These are phyloP conservation scores for Cyphomyrus plagiostoma DNA, from an alignment of 2,113 vertebrate species.

Conservation along the genomic window DNA sequence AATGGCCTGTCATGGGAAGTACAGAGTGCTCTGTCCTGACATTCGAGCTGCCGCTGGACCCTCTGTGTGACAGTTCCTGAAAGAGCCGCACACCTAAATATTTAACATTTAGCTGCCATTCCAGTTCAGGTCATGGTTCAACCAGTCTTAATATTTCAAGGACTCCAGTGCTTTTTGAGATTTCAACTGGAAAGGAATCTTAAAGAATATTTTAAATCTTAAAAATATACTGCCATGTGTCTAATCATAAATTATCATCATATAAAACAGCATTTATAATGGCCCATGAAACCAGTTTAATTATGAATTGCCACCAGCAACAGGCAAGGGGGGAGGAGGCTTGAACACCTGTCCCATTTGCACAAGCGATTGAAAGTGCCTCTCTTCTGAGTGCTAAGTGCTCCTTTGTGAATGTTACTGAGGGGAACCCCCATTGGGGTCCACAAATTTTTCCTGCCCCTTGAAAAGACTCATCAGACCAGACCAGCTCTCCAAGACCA, in stretches of 20 bases:
- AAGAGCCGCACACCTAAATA: not conserved
- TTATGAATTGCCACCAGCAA: not conserved
- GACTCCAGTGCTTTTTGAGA: not conserved
- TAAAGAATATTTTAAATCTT: not conserved
- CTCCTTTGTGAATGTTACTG: not conserved
- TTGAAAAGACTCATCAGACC: not conserved
- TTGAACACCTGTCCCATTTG: not conserved
- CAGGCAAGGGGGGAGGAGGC: not conserved
- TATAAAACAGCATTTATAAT: not conserved
- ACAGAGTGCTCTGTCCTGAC: not conserved
- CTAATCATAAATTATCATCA: not conserved
- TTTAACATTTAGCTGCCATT: not conserved
- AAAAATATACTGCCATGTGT: not conserved
- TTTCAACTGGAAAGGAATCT: not conserved
- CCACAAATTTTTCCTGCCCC: not conserved
- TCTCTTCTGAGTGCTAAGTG: not conserved
- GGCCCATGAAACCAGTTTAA: not conserved
- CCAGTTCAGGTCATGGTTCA: not conserved
- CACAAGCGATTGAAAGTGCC: not conserved
- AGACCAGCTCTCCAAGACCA: not conserved
- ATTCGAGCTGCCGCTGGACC: not conserved
- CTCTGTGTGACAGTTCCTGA: not conserved
- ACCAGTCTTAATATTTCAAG: not conserved
- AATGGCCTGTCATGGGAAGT: not conserved
- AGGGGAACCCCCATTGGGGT: not conserved